A percentile compares a stretch with the other conserved stretches of the same genome.
These are phyloP conservation scores for Centruroides sculpturatus DNA, from an alignment of 1,140 invertebrate genomes.

Conservation along the genomic window DNA sequence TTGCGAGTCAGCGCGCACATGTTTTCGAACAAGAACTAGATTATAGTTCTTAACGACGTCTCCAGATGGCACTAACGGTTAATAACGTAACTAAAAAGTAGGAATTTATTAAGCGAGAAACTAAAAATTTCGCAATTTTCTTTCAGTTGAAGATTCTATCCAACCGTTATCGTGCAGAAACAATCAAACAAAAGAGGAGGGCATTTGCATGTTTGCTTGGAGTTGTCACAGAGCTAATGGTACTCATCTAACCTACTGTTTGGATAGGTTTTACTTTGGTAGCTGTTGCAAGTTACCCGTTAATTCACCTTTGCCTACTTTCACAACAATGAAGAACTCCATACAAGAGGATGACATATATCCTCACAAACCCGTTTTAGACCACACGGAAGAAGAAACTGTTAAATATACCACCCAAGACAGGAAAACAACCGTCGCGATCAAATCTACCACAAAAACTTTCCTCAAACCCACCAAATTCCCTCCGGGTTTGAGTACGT, in stretches of 20 bases:
- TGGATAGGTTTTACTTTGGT: constrained; percentile 81
- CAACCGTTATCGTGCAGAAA: constrained; percentile 11
- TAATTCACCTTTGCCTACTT: neutral
- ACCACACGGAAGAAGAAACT: neutral
- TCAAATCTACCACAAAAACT: neutral
- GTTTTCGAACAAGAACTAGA: too few species aligned
- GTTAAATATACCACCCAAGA: neutral
- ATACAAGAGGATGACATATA: neutral
- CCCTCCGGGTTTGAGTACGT: constrained; percentile 6
- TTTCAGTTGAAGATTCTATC: constrained; percentile 2
- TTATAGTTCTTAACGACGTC: too few species aligned
- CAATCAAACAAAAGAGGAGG: constrained; percentile 24
- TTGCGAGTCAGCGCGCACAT: too few species aligned
- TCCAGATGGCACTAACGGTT: too few species aligned
- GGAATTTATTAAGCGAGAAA: too few species aligned
- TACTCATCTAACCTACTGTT: constrained; percentile 75
- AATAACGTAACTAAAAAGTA: too few species aligned
- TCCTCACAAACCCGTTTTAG: neutral
- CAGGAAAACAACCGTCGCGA: neutral
- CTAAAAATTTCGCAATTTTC: too few species aligned
- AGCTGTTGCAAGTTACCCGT: constrained; percentile 51
- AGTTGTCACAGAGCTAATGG: constrained; percentile 81
- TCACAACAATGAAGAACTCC: neutral
- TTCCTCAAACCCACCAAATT: constrained; percentile 1
- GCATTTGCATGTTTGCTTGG: constrained; percentile 87